Percentiles rank a stretch among this genome's conserved stretches.
Evolutionary conservation across 2,113 vertebrate species (phyloP).

Genomic region (Eonycteris spelaea): DNA sequence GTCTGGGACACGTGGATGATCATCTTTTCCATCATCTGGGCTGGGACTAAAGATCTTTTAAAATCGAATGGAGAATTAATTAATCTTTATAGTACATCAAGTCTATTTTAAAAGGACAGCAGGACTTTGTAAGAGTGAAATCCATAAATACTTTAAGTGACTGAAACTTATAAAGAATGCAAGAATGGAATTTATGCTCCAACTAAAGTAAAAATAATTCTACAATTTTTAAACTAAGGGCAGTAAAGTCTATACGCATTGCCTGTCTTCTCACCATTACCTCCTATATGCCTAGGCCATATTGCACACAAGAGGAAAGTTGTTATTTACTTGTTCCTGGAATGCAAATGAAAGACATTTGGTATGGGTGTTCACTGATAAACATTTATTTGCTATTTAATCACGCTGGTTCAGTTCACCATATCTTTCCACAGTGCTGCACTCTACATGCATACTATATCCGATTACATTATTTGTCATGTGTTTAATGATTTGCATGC

Average conservation of each 20-base stretch:
- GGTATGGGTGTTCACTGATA: not conserved
- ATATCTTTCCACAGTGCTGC: not conserved
- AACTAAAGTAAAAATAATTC: not conserved
- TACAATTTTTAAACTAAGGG: not conserved
- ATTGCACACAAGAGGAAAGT: not conserved
- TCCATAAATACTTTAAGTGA: not conserved
- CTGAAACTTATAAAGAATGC: not conserved
- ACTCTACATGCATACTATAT: not conserved
- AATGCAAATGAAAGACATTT: not conserved
- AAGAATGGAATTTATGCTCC: not conserved
- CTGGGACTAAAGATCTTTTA: not conserved
- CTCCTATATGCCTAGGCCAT: accelerated
- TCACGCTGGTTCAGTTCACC: not conserved
- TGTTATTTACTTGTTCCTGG: not conserved
- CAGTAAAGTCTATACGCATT: not conserved
- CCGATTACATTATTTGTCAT: not conserved
- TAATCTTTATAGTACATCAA: not conserved
- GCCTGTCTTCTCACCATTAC: not conserved
- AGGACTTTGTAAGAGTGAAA: not conserved
- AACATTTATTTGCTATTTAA: not conserved
- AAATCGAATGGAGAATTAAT: not conserved
- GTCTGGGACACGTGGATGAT: not conserved
- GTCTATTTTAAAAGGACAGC: not conserved
- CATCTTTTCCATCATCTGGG: not conserved
- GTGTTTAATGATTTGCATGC: not conserved